Evolutionary conservation across 92 coral and sea anemone genomes (phyloP).

Genomic region (Porites lobata): DNA sequence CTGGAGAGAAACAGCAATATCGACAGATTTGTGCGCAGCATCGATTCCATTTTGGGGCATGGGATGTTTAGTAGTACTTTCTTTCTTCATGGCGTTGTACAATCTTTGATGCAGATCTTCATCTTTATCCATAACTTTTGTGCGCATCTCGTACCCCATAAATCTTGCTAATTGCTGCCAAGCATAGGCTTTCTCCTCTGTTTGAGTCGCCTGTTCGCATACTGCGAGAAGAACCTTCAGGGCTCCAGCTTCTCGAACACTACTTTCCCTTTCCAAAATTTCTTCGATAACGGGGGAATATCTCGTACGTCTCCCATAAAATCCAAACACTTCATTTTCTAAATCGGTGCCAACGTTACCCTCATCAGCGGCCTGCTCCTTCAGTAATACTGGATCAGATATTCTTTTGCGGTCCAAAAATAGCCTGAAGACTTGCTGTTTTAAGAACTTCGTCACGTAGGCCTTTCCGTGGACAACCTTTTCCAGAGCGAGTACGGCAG

Average conservation of each 20-base stretch:
- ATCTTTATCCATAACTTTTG: too few species aligned
- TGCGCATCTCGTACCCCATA: slow-evolving; percentile 75
- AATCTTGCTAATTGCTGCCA: slow-evolving; percentile 81
- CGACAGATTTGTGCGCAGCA: slow-evolving; percentile 68
- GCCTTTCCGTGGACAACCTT: too few species aligned
- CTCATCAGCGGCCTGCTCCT: too few species aligned
- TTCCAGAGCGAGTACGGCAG: too few species aligned
- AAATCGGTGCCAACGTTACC: slow-evolving; percentile 4
- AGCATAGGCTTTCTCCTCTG: slow-evolving; percentile 50
- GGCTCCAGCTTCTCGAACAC: slow-evolving; percentile 16
- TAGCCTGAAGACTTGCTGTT: too few species aligned
- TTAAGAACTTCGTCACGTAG: too few species aligned
- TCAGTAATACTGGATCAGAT: too few species aligned
- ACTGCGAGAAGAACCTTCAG: slow-evolving; percentile 47
- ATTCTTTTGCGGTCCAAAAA: too few species aligned
- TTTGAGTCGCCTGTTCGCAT: slow-evolving; percentile 33
- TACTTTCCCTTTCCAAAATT: slow-evolving; percentile 2
- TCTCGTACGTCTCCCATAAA: slow-evolving; percentile 46
- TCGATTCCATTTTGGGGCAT: slow-evolving; percentile 56
- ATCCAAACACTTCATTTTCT: slow-evolving; percentile 50
- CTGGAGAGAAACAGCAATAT: slow-evolving; percentile 57
- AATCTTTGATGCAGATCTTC: too few species aligned
- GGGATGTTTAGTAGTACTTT: neutral
- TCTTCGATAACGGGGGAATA: slow-evolving; percentile 53
- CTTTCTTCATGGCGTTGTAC: neutral